Conservation (phyloP, 2,113 vertebrate genomes). For the Heterotis niloticus region DNA sequence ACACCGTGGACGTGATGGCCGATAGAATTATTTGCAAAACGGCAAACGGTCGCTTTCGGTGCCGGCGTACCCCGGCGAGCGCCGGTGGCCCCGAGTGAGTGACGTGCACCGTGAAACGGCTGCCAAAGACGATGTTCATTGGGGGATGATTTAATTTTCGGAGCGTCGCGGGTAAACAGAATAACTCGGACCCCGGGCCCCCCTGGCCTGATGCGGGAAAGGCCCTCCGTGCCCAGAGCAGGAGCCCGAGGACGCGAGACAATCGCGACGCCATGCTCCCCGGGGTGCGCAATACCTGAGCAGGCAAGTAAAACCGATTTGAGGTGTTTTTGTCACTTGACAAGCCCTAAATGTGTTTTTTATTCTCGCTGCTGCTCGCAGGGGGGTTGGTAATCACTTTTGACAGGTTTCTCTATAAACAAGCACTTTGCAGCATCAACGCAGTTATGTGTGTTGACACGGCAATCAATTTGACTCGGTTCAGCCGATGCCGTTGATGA, state of each 20-base stretch:
- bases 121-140: too few relatives aligned
- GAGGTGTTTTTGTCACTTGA: constrained; percentile 45
- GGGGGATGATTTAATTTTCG: too few relatives aligned
- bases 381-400: constrained; percentile 43
- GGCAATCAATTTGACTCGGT: constrained; percentile 49
- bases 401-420: constrained; percentile 48
- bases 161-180: too few relatives aligned
- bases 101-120: too few relatives aligned
- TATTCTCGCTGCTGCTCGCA: constrained; percentile 21
- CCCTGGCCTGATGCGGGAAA: too few relatives aligned
- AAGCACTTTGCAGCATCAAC: constrained; percentile 47
- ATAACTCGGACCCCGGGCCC: too few relatives aligned
- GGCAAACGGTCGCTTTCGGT: too few relatives aligned
- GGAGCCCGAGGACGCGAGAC: background rate
- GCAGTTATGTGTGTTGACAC: constrained; percentile 50
- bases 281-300: background rate
- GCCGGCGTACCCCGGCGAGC: too few relatives aligned
- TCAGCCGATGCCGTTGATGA: constrained; percentile 54
- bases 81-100: too few relatives aligned
- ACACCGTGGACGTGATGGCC: too few relatives aligned
- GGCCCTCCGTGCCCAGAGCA: background rate
- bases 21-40: too few relatives aligned
- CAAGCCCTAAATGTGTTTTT: constrained; percentile 39
- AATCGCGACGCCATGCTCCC: background rate
- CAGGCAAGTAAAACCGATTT: background rate